Percentiles rank a stretch among this genome's conserved stretches.
Evolutionary conservation across 2,888 invertebrate species (phyloP).

Genomic region (Caenorhabditis imperialis): DNA sequence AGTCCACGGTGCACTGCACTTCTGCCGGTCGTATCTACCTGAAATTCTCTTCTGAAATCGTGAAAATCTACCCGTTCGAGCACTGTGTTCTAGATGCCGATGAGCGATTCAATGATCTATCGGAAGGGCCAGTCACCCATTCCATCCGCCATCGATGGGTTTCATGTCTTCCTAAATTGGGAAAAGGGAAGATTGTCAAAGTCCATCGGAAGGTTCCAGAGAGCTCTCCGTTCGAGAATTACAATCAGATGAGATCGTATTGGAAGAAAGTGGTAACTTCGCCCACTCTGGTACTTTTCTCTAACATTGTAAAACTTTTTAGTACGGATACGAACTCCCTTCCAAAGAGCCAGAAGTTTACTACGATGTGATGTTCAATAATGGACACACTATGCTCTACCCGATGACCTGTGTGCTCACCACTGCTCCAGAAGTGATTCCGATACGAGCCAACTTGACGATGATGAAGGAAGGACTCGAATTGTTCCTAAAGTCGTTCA

Average conservation of each 20-base stretch:
- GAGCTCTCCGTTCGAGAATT: slow-evolving; percentile 31
- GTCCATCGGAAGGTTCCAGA: slow-evolving; percentile 42
- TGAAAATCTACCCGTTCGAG: slow-evolving; percentile 41
- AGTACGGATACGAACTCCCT: slow-evolving; percentile 49
- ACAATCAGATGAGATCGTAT: slow-evolving; percentile 36
- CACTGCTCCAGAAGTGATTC: slow-evolving; percentile 29
- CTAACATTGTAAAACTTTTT: slow-evolving; percentile 1
- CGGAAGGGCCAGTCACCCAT: slow-evolving; percentile 15
- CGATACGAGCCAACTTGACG: slow-evolving; percentile 8
- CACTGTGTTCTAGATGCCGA: slow-evolving; percentile 35
- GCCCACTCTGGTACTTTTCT: no score
- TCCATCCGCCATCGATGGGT: slow-evolving; percentile 35
- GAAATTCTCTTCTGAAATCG: slow-evolving; percentile 17
- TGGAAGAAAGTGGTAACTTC: slow-evolving; percentile 45
- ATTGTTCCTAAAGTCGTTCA: slow-evolving; percentile 32
- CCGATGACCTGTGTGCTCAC: slow-evolving; percentile 45
- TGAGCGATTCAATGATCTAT: slow-evolving; percentile 27
- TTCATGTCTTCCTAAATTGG: slow-evolving; percentile 44
- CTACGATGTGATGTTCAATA: slow-evolving; percentile 35
- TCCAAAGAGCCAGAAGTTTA: slow-evolving; percentile 38
- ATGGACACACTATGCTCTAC: slow-evolving; percentile 35
- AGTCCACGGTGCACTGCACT: slow-evolving; percentile 21
- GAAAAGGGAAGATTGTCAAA: slow-evolving; percentile 29
- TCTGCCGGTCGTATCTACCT: slow-evolving; percentile 15
- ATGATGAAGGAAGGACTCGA: slow-evolving; percentile 13